phyloP scores from a whole-genome alignment of 1,140 invertebrate species.

The Brachionus calyciflorus region DNA sequence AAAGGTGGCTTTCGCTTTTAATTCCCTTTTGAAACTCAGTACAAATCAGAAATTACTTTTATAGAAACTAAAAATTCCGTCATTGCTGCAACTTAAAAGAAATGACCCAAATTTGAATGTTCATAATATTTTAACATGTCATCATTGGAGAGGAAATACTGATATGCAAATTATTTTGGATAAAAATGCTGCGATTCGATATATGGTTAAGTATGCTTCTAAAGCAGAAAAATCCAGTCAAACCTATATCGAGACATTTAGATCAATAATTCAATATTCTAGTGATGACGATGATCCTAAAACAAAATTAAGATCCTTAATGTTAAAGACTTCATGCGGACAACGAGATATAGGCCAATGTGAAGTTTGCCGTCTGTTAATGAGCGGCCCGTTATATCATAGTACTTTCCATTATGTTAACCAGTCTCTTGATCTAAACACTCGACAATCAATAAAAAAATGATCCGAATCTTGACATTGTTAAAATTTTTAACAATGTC shows the following conservation, averaged over 20 bases:
- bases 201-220: background rate
- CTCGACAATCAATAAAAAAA: no score
- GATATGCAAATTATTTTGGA: conserved; percentile 2
- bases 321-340: background rate
- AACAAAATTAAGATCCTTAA: conserved; percentile 1
- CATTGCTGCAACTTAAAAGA: background rate
- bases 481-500: no score
- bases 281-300: background rate
- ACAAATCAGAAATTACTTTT: background rate
- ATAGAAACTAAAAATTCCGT: conserved; percentile 11
- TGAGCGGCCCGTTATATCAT: background rate
- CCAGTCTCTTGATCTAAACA: no score
- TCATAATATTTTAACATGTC: background rate
- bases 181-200: background rate
- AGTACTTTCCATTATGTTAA: background rate
- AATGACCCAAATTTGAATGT: conserved; percentile 9
- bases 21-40: background rate
- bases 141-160: background rate
- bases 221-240: conserved; percentile 1
- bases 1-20: background rate
- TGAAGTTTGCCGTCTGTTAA: background rate
- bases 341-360: conserved; percentile 8
- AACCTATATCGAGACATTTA: background rate
- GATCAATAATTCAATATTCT: no score
- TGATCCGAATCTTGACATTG: no score